These are phyloP conservation scores for Frankliniella fusca DNA, from an alignment of 2,888 invertebrate species.

Conservation along the genomic window DNA sequence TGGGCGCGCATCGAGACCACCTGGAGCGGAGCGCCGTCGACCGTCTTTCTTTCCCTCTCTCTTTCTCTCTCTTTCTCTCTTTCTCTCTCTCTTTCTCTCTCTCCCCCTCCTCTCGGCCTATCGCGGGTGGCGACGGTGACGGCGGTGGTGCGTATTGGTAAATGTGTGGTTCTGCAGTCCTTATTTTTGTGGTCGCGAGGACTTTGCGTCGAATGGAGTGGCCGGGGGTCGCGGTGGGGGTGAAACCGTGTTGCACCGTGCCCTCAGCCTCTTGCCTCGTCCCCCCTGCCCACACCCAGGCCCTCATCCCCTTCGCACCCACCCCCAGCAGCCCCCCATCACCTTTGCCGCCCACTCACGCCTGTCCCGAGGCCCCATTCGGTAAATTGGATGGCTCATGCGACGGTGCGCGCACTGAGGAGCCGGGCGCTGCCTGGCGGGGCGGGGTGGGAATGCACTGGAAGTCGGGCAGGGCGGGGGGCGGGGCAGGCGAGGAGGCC, in stretches of 20 bases:
- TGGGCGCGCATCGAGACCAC: no score
- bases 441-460: not conserved
- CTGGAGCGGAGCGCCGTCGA: no score
- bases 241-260: not conserved
- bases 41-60: not conserved
- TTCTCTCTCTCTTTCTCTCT: not conserved
- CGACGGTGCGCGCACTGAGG: not conserved
- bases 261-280: not conserved
- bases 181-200: no score
- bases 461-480: not conserved
- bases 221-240: no score
- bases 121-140: no score
- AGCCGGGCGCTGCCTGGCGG: not conserved
- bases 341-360: not conserved
- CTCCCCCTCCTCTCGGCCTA: no score
- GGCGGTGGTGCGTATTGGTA: no score
- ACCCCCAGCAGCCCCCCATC: not conserved
- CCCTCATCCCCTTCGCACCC: not conserved
- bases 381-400: slow-evolving; percentile 17
- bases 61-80: not conserved
- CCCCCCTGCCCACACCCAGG: not conserved
- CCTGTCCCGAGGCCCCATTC: not conserved
- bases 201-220: no score
- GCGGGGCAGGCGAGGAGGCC: not conserved
- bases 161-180: no score